These are phyloP conservation scores for Amblyjoppa fuscipennis DNA, from an alignment of 2,888 invertebrate species.

Conservation along the genomic window DNA sequence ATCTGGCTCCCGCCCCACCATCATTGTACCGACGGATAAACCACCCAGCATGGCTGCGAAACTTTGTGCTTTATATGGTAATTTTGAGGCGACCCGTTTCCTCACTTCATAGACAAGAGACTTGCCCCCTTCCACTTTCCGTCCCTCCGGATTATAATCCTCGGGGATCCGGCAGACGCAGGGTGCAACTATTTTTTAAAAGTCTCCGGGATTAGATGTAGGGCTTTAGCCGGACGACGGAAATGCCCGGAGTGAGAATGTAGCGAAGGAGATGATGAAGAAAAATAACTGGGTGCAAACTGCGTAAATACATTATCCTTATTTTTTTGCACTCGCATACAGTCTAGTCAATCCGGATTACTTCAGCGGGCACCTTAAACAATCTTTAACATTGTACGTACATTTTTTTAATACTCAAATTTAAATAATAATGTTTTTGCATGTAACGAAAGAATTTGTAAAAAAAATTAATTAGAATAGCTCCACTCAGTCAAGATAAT, in stretches of 20 bases:
- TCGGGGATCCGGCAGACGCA: slow-evolving; percentile 22
- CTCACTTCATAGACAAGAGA: slow-evolving; percentile 22
- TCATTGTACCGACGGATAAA: slow-evolving; percentile 43
- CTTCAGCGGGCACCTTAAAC: neutral
- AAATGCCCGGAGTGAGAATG: neutral
- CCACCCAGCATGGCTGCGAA: slow-evolving; percentile 53
- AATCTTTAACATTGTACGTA: neutral
- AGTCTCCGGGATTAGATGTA: slow-evolving; percentile 1
- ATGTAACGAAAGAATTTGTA: neutral
- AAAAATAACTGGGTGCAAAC: neutral
- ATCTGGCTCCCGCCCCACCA: neutral
- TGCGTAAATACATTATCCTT: neutral
- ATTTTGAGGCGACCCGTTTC: slow-evolving; percentile 59
- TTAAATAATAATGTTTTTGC: neutral
- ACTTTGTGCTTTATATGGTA: slow-evolving; percentile 72
- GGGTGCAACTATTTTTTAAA: neutral
- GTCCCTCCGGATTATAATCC: slow-evolving; percentile 43
- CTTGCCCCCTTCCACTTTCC: neutral
- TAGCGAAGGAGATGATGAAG: neutral
- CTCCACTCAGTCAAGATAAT: neutral
- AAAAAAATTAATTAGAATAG: neutral
- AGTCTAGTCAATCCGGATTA: neutral
- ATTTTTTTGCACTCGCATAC: neutral
- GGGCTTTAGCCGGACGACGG: neutral
- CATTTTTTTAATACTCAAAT: neutral